Percentiles rank a stretch among this genome's conserved stretches.
Conservation (phyloP, 2,797 vertebrate species). For the Pogoniulus pusillus region DNA sequence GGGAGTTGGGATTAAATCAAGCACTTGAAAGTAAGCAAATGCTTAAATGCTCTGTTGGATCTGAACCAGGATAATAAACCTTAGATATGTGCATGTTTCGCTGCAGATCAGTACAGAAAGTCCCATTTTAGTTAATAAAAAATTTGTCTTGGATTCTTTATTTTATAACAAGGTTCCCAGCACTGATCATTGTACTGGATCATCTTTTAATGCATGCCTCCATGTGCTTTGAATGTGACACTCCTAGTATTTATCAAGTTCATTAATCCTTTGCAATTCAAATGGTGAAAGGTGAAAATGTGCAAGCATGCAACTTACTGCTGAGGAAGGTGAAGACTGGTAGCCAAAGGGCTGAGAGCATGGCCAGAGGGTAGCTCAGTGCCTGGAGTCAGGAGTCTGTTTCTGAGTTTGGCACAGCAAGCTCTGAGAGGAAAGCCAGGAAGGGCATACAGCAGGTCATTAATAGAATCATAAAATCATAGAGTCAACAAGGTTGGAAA, state of each 20-base stretch:
- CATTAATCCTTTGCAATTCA: background rate
- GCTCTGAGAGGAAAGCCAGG: background rate
- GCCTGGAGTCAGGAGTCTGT: background rate
- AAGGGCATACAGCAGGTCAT: background rate
- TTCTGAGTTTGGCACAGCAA: background rate
- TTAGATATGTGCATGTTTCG: background rate
- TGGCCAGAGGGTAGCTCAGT: background rate
- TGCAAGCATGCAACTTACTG: background rate
- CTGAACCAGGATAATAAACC: conserved; percentile 28
- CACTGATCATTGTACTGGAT: background rate
- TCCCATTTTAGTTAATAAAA: background rate
- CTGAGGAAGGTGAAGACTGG: background rate
- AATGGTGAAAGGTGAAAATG: background rate
- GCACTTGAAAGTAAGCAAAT: conserved; percentile 15
- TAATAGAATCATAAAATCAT: too few species aligned
- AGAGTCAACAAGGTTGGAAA: too few species aligned
- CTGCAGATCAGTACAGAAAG: background rate
- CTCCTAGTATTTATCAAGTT: background rate
- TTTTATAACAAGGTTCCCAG: conserved; percentile 5
- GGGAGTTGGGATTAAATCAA: background rate
- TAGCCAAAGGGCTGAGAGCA: background rate
- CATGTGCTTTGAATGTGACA: background rate
- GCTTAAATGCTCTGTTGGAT: conserved; percentile 16
- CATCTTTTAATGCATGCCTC: background rate
- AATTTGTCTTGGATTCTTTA: background rate